Evolutionary conservation across 2,888 invertebrate genomes (phyloP).

Genomic region (Scotopteryx bipunctaria): DNA sequence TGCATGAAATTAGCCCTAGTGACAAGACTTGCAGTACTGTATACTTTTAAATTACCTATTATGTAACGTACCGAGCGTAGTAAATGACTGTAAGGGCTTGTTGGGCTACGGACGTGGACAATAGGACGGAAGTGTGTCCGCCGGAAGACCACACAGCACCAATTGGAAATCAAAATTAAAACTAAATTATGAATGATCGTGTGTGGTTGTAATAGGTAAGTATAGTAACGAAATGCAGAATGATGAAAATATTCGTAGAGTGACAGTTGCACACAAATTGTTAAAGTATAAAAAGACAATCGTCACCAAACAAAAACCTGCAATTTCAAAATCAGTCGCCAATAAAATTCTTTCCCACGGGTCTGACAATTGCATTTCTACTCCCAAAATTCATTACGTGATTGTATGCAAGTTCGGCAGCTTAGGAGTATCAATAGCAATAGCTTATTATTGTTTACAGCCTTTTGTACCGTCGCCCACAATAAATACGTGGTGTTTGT

Average conservation of each 20-base stretch:
- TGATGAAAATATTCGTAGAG: no score
- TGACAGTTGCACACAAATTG: no score
- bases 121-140: slow-evolving; percentile 76
- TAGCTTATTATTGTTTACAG: slow-evolving; percentile 68
- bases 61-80: slow-evolving; percentile 6
- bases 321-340: slow-evolving; percentile 43
- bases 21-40: no score
- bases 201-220: no score
- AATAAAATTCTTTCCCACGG: slow-evolving; percentile 73
- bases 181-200: slow-evolving; percentile 7
- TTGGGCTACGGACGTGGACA: slow-evolving; percentile 59
- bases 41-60: slow-evolving; percentile 8
- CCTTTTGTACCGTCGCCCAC: slow-evolving; percentile 72
- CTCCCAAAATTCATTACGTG: slow-evolving; percentile 74
- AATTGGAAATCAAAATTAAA: slow-evolving; percentile 29
- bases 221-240: no score
- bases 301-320: slow-evolving; percentile 14
- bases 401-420: slow-evolving; percentile 70
- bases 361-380: slow-evolving; percentile 67
- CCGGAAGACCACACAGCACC: slow-evolving; percentile 64
- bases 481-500: slow-evolving; percentile 51
- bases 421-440: slow-evolving; percentile 58
- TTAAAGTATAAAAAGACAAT: neutral
- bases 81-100: slow-evolving; percentile 41
- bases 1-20: no score